Conservation (phyloP, 2,888 invertebrate species). For the Amorpha juglandis region DNA sequence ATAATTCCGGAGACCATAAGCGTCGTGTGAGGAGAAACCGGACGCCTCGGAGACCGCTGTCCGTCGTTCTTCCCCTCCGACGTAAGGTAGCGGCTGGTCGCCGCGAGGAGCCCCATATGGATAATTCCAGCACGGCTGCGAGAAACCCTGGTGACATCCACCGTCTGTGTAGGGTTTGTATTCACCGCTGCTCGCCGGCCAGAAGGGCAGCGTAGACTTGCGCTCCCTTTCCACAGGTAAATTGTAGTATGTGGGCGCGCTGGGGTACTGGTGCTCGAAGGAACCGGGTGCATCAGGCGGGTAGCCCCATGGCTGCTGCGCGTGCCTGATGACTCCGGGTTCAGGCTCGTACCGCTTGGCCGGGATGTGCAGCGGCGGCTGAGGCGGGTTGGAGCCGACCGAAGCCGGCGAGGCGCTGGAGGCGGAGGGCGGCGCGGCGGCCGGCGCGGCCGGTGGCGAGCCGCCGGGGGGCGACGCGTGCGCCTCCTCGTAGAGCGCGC, state of each 20-base stretch:
- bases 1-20: constrained; percentile 90
- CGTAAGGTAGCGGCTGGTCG: constrained; percentile 88
- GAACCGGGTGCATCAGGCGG: constrained; percentile 87
- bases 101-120: constrained; percentile 86
- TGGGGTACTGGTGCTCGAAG: constrained; percentile 88
- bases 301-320: constrained; percentile 91
- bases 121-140: constrained; percentile 91
- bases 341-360: constrained; percentile 90
- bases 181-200: constrained; percentile 87
- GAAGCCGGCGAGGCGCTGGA: constrained; percentile 84
- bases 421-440: constrained; percentile 86
- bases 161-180: constrained; percentile 85
- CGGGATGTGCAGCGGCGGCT: constrained; percentile 94
- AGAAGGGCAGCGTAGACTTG: constrained; percentile 88
- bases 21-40: constrained; percentile 89
- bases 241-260: constrained; percentile 89
- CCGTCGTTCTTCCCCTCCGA: constrained; percentile 88
- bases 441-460: constrained; percentile 88
- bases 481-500: constrained; percentile 90
- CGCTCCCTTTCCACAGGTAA: constrained; percentile 87
- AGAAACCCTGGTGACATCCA: constrained; percentile 88
- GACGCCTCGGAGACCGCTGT: constrained; percentile 86
- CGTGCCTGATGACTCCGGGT: constrained; percentile 90
- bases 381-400: constrained; percentile 88
- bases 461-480: constrained; percentile 84